Evolutionary conservation across 2,113 vertebrate genomes (phyloP).

Genomic region (Lepisosteus oculatus): DNA sequence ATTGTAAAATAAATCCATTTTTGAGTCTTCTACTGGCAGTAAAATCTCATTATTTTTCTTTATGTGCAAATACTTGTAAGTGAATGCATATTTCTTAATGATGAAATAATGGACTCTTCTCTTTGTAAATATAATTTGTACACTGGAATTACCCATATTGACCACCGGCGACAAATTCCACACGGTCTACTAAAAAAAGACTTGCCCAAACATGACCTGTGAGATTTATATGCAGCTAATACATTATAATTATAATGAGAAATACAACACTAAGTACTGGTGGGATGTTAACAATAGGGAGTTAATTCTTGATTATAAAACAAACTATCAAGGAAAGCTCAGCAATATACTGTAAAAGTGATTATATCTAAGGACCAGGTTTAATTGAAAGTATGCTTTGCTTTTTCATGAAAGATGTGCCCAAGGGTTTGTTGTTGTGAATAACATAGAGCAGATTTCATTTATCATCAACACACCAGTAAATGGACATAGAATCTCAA

Average conservation of each 20-base stretch:
- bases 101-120: no score
- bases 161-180: neutral
- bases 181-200: neutral
- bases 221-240: neutral
- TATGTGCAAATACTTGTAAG: no score
- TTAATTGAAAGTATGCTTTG: slow-evolving; percentile 45
- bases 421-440: neutral
- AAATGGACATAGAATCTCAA: neutral
- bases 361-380: slow-evolving; percentile 41
- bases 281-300: neutral
- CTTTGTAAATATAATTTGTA: slow-evolving; percentile 1
- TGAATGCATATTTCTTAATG: no score
- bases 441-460: neutral
- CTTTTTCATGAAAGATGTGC: slow-evolving; percentile 23
- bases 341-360: slow-evolving; percentile 33
- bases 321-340: slow-evolving; percentile 42
- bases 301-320: slow-evolving; percentile 41
- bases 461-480: slow-evolving; percentile 36
- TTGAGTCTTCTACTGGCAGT: no score
- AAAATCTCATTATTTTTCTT: no score
- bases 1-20: no score
- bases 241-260: no score
- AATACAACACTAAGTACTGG: no score
- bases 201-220: neutral
- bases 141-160: neutral